Evolutionary conservation across 2,797 vertebrate genomes (phyloP), one percentile per base, ranked within the genome.

Genomic region (Podarcis lilfordi): DNA sequence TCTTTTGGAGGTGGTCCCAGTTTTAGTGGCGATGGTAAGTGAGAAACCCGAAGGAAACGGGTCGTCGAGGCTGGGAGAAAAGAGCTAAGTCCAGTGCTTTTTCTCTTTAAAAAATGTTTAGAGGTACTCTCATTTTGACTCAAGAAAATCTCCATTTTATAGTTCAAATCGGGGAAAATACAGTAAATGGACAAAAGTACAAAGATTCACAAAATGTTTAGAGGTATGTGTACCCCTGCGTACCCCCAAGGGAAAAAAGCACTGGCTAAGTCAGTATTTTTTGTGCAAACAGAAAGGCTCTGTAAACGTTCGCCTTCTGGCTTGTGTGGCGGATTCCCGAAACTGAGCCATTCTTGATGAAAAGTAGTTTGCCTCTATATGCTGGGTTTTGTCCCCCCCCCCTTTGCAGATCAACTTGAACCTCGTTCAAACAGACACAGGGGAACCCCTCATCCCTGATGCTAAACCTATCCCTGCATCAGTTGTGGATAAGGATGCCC

Each of bases 341-440:
- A 50, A 50, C 50, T 15, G 32, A 79, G 35, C 45, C 25, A 35
- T 37, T 40, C 59, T 82, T 50, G 19, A 75, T 4, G 1, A 50
- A 86, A 29, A 40, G 64, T 84, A 50, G 3, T 80, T 89, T 90
- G 80, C 79, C 92, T n/a, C 50, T 50, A 3, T 55, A 55, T 55
- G 50, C 11, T 15, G 13, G 50, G 50, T 55, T 55, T 55, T 55
- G 3, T 13, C 15, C 15, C 11, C 83, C 87, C 1, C 43, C 40
- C 80, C 68, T 91, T 92, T 93, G 64, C 88, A 96, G 95, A 80
- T 95, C 78, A 78, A 91, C 84, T 11, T 95, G 82, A 91, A 68
- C 23, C 93, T 96, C 61, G n/a, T 91, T 86, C 92, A 90, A 1
- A 5, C 89, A 81, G 61, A 93, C 59, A 91, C 2, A 81, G 91